A percentile compares a stretch with the other conserved stretches of the same genome.
Evolutionary conservation across 1,140 invertebrate species (phyloP).

Genomic region (Drosophila mayri): DNA sequence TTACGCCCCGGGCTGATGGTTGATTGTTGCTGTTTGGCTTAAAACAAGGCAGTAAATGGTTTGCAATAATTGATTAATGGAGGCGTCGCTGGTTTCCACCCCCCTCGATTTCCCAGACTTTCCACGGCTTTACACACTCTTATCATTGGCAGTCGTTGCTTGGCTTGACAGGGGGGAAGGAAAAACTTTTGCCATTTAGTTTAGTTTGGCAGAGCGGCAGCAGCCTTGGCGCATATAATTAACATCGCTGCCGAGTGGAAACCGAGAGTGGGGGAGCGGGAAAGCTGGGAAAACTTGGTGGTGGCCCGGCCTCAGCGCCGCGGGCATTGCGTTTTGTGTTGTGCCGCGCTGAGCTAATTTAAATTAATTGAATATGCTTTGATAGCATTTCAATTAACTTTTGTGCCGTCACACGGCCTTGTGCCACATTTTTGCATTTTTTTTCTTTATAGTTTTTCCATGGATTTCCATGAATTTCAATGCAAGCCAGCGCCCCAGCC

Average conservation of each 20-base stretch:
- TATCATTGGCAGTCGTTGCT: slow-evolving; percentile 45
- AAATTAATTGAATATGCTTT: slow-evolving; percentile 84
- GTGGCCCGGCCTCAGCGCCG: slow-evolving; percentile 17
- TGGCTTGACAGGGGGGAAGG: slow-evolving; percentile 25
- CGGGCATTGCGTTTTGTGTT: slow-evolving; percentile 55
- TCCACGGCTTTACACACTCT: slow-evolving; percentile 31
- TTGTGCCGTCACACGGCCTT: slow-evolving; percentile 58
- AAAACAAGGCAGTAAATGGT: slow-evolving; percentile 69
- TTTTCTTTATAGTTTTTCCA: slow-evolving; percentile 3
- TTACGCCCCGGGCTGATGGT: slow-evolving; percentile 29
- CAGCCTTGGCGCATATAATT: slow-evolving; percentile 67
- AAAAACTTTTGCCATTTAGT: slow-evolving; percentile 68
- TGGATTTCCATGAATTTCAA: slow-evolving; percentile 39
- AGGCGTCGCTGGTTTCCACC: not conserved
- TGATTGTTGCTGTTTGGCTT: slow-evolving; percentile 4
- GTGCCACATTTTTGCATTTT: slow-evolving; percentile 47
- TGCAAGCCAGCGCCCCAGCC: slow-evolving; percentile 29
- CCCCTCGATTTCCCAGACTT: not conserved
- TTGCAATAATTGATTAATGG: slow-evolving; percentile 81
- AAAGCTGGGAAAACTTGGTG: slow-evolving; percentile 42
- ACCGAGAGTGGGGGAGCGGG: slow-evolving; percentile 30
- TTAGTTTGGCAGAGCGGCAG: slow-evolving; percentile 40
- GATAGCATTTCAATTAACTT: slow-evolving; percentile 82
- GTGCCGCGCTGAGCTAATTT: slow-evolving; percentile 73
- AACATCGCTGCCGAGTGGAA: slow-evolving; percentile 55